A percentile compares a stretch with the other conserved stretches of the same genome.
Evolutionary conservation across 2,888 invertebrate species (phyloP).

Genomic region (Athetis lepigone): DNA sequence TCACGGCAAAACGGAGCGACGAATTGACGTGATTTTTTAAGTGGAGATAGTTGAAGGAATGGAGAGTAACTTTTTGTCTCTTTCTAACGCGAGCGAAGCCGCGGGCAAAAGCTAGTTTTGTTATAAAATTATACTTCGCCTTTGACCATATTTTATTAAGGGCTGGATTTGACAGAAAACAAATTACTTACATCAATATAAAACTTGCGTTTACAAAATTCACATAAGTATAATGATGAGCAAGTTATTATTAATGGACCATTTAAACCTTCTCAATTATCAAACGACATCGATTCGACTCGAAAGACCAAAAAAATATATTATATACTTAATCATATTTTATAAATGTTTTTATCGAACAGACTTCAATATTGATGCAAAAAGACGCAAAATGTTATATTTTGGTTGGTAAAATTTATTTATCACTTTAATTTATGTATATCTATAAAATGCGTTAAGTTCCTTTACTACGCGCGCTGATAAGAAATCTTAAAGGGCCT

Average conservation of each 20-base stretch:
- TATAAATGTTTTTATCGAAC: no score
- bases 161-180: no score
- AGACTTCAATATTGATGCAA: background rate
- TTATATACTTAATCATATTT: background rate
- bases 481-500: background rate
- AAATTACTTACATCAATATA: no score
- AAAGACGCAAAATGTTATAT: no score
- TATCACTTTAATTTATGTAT: background rate
- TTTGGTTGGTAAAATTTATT: background rate
- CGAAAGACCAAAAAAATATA: constrained; percentile 23
- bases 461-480: background rate
- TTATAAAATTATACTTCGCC: no score
- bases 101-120: no score
- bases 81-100: no score
- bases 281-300: constrained; percentile 9
- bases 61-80: no score
- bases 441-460: background rate
- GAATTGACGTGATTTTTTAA: no score
- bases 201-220: background rate
- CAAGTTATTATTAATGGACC: background rate
- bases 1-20: no score
- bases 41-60: no score
- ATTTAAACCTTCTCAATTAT: background rate
- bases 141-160: no score
- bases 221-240: background rate